A percentile compares a stretch with the other conserved stretches of the same genome.
These are phyloP conservation scores for Heterotilapia buettikoferi DNA, from an alignment of 2,113 vertebrate genomes.

Conservation along the genomic window DNA sequence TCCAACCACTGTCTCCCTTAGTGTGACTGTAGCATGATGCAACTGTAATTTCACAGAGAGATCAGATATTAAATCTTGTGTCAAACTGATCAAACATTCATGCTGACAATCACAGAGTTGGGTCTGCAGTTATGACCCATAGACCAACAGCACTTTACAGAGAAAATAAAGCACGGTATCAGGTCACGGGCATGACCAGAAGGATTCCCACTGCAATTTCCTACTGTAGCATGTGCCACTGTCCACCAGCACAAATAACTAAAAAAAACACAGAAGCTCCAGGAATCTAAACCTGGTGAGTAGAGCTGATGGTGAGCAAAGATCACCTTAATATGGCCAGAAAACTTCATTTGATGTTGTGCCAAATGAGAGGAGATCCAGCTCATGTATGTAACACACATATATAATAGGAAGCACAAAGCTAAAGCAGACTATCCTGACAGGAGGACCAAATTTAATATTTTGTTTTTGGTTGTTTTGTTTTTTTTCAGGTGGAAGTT, in stretches of 20 bases:
- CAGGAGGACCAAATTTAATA: background rate
- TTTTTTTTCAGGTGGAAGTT: background rate
- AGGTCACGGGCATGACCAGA: background rate
- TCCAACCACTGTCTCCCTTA: background rate
- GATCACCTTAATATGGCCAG: background rate
- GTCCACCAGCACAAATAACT: background rate
- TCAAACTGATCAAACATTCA: background rate
- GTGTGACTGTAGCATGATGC: background rate
- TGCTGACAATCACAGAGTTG: background rate
- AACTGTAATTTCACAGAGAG: background rate
- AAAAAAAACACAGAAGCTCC: background rate
- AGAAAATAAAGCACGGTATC: background rate
- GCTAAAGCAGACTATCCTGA: background rate
- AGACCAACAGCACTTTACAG: background rate
- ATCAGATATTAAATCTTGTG: background rate
- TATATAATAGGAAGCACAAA: rapidly evolving
- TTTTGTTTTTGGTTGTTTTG: background rate
- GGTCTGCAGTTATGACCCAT: background rate
- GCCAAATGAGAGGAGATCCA: background rate
- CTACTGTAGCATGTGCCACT: background rate
- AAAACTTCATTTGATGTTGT: background rate
- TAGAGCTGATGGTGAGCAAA: background rate
- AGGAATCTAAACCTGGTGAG: background rate
- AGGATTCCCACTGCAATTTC: background rate
- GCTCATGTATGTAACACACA: background rate